Evolutionary conservation across 2,888 invertebrate species (phyloP), one percentile per base, ranked within the genome.

Genomic region (Euphydryas editha): DNA sequence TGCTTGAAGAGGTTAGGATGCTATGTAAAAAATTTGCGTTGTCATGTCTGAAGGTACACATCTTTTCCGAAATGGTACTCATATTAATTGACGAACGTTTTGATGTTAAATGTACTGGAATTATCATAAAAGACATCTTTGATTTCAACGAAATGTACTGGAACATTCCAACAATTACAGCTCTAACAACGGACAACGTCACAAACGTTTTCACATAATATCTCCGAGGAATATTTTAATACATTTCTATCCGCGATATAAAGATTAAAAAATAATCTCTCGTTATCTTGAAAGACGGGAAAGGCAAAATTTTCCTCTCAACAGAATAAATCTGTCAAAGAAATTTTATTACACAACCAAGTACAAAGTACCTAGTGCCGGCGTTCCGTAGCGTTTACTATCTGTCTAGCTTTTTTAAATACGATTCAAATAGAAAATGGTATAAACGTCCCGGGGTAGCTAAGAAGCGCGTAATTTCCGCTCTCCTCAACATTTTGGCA

Each of bases 381-480:
- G 44, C 63, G 49, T 59, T 21, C 36, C 56, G 13, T 18, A 36
- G 47, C 46, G 42, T 44, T 63, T 42, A 63, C 58, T 59, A 59
- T 55, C 62, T 54, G 59, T 54, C 57, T 60, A 59, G 59, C 60
- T 47, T 51, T 60, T 62, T 61, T 66, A 37, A 63, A 57, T 54
- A 39, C 69, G 57, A 63, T 63, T 66, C 66, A 60, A 69, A 69
- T 56, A 63, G 63, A 47, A 61, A 69, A 55, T 47, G 56, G 37
- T 60, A 39, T 58, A 60, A 63, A 56, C 60, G 62, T 60, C 49
- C 62, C 17, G 46, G 60, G 58, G 54, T 66, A 63, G 39, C 54
- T 49, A 46, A n/a, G 60, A 56, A 63, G 57, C 49, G 62, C 57
- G 66, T 69, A 66, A 69, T 69, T 69, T 69, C 69, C 66, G 66